Conservation (phyloP, 2,888 invertebrate genomes). For the Tupiocoris notatus region DNA sequence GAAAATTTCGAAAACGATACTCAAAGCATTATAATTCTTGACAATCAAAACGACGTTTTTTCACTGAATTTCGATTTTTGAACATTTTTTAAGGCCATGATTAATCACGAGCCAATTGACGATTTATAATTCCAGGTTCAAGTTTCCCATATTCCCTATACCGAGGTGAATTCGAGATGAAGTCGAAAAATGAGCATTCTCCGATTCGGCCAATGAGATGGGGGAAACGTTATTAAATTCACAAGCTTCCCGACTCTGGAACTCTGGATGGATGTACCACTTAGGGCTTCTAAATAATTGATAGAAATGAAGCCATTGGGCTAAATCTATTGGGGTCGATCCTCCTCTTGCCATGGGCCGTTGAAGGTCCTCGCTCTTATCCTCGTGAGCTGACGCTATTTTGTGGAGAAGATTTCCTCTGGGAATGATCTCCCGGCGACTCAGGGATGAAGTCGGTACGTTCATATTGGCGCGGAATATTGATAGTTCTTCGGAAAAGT, state of each 20-base stretch:
- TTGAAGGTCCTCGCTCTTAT: background rate
- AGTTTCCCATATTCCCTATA: too few relatives aligned
- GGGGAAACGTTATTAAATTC: slow-evolving; percentile 27
- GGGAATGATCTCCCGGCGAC: slow-evolving; percentile 12
- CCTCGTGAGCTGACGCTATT: background rate
- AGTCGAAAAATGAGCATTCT: too few relatives aligned
- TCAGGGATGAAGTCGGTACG: background rate
- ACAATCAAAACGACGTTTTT: too few relatives aligned
- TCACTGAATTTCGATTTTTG: too few relatives aligned
- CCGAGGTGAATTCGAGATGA: too few relatives aligned
- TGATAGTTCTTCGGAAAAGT: background rate
- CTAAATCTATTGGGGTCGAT: slow-evolving; percentile 14
- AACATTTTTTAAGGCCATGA: too few relatives aligned
- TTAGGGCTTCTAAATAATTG: slow-evolving; percentile 24
- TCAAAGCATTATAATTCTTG: too few relatives aligned
- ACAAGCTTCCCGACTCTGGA: background rate
- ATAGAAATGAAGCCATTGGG: slow-evolving; percentile 22
- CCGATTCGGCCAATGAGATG: too few relatives aligned
- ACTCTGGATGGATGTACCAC: slow-evolving; percentile 19
- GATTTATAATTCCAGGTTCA: too few relatives aligned
- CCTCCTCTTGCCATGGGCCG: background rate
- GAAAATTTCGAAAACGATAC: too few relatives aligned
- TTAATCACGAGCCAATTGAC: too few relatives aligned
- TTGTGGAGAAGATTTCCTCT: slow-evolving; percentile 17
- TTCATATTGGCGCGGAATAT: background rate